Base-by-base conservation (phyloP, 2,888 invertebrate genomes). In the Brachypterus glaber region DNA sequence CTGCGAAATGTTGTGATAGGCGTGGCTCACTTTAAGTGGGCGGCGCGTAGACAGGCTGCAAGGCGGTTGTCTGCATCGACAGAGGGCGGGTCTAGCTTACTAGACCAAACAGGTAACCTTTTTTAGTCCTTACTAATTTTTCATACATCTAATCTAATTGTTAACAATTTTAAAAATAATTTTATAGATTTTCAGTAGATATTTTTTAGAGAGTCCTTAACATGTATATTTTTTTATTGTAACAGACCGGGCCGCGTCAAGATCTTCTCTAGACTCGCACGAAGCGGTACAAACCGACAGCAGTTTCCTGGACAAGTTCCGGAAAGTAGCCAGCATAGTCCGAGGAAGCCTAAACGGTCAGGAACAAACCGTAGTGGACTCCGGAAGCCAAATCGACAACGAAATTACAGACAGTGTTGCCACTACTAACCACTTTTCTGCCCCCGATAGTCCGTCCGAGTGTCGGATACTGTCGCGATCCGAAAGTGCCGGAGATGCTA, bases 1-100 rank as follows among this genome's bases (percentile, higher is more conserved):
- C 70, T 97, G 13, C 79, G 93, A 42, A 88, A 92, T 59, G 91
- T 92, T 0, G 84, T 96, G 13, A 70, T 88, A 46, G 93, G 91
- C 0, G 88, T 91, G 0, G 90, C 91, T 3, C 74, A 90, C 54
- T 93, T 96, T 61, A 78, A 86, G 8, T 77, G 79, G 48, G 88
- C 88, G 5, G 85, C 85, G 1, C 77, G 69, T 47, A 69, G 73
- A 40, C 71, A 73, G 47, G 71, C 73, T 11, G 66, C 70, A 26
- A 68, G 72, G 45, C 69, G 71, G 45, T 57, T 69, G 33, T 66
- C 69, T 21, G 62, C 66, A 7, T 69, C 68, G 15, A 66, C 65
- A 8, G 72, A 72, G 51, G 65, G 64, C 44, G 59, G 62, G 11
- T 27, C 27, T 5, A 27, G 27, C 12, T 13, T 27, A 11, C 27